Evolutionary conservation across 2,888 invertebrate genomes (phyloP).

Genomic region (Plebejus melissa): DNA sequence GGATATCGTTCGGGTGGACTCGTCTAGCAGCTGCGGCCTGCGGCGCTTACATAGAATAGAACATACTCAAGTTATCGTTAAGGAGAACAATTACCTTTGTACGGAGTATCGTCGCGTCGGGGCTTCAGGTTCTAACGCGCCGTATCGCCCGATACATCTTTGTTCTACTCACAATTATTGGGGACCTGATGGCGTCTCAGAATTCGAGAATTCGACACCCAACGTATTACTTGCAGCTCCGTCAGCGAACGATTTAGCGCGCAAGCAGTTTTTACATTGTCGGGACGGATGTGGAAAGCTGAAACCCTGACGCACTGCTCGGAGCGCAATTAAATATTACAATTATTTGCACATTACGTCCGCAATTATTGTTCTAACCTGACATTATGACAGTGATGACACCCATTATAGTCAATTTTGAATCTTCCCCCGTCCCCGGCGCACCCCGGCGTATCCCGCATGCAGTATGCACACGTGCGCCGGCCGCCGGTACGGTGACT

Average conservation of each 20-base stretch:
- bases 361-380: not conserved
- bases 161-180: slow-evolving; percentile 3
- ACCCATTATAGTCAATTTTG: not conserved
- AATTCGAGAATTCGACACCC: slow-evolving; percentile 11
- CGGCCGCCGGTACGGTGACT: too few relatives aligned
- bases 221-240: not conserved
- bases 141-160: slow-evolving; percentile 20
- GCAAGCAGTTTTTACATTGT: not conserved
- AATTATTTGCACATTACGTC: not conserved
- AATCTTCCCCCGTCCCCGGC: not conserved
- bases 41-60: slow-evolving; percentile 50
- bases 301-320: not conserved
- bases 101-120: slow-evolving; percentile 45
- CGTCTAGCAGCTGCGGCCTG: slow-evolving; percentile 45
- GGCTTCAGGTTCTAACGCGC: slow-evolving; percentile 54
- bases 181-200: not conserved
- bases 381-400: not conserved
- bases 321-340: not conserved
- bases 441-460: not conserved
- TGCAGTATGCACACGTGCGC: too few relatives aligned
- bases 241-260: not conserved
- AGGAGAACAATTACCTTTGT: slow-evolving; percentile 78
- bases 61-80: slow-evolving; percentile 73
- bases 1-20: slow-evolving; percentile 36
- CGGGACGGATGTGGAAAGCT: not conserved